Conservation (phyloP, 1,140 invertebrate species). For the Eubasilissa regina region DNA sequence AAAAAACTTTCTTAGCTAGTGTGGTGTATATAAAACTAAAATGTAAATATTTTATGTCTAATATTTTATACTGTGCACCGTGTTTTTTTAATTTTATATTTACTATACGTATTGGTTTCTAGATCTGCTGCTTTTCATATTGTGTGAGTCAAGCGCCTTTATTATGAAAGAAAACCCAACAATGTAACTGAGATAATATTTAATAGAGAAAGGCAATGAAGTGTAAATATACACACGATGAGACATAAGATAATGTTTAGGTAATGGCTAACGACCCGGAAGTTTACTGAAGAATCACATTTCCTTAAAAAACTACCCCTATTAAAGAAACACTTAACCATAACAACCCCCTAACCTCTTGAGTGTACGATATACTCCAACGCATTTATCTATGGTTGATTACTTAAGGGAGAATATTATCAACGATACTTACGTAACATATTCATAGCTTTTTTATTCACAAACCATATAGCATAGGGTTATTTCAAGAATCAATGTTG, state of each 20-base stretch:
- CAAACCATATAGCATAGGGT: no score
- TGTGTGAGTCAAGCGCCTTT: background rate
- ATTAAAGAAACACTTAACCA: constrained; percentile 8
- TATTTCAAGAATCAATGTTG: no score
- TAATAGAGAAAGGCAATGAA: constrained; percentile 23
- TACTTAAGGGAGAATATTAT: constrained; percentile 18
- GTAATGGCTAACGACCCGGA: constrained; percentile 30
- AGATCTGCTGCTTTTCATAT: no score
- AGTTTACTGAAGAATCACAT: constrained; percentile 27
- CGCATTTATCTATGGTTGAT: constrained; percentile 32
- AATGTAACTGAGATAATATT: background rate
- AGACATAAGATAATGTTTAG: constrained; percentile 10
- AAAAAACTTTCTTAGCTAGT: no score
- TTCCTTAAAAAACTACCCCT: constrained; percentile 14
- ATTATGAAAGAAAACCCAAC: background rate
- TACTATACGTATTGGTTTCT: no score
- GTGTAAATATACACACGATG: constrained; percentile 28
- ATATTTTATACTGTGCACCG: no score
- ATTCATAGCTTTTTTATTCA: background rate
- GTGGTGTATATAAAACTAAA: no score
- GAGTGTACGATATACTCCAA: background rate
- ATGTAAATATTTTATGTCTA: no score
- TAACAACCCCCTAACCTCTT: background rate
- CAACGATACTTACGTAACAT: background rate
- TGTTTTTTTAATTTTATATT: no score